A percentile compares a stretch with the other conserved stretches of the same genome.
Conservation (phyloP, 2,797 vertebrate species). For the Apogon talboti region DNA sequence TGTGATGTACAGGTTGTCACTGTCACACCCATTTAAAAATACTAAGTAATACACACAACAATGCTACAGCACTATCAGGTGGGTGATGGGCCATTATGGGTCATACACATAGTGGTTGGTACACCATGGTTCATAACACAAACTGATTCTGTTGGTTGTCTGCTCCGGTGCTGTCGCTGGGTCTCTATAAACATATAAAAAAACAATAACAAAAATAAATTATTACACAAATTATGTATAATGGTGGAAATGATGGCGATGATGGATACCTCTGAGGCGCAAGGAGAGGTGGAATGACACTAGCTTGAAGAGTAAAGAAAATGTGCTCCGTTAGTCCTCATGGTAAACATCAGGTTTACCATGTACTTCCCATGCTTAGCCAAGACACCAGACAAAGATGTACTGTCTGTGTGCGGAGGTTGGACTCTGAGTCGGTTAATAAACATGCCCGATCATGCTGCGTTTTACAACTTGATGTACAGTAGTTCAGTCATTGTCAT, state of each 20-base stretch:
- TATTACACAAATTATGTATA: conserved; percentile 89
- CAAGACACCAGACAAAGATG: conserved; percentile 69
- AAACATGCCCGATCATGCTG: conserved; percentile 82
- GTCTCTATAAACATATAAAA: conserved; percentile 90
- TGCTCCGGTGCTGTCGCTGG: conserved; percentile 86
- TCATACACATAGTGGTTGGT: conserved; percentile 90
- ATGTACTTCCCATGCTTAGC: conserved; percentile 83
- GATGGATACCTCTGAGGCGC: conserved; percentile 64
- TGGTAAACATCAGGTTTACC: conserved; percentile 83
- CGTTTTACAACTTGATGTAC: conserved; percentile 56
- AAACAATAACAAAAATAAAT: conserved; percentile 90
- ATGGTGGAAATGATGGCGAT: conserved; percentile 73
- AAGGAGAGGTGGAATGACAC: conserved; percentile 63
- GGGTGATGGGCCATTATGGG: conserved; percentile 86
- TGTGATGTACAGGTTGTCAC: conserved; percentile 81
- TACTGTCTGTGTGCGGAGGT: conserved; percentile 68
- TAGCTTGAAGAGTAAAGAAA: conserved; percentile 69
- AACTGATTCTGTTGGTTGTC: conserved; percentile 88
- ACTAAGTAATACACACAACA: conserved; percentile 82
- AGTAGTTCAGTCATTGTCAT: conserved; percentile 74
- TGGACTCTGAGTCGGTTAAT: conserved; percentile 69
- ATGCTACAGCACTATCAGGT: conserved; percentile 83
- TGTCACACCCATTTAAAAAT: conserved; percentile 80
- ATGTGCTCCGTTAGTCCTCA: conserved; percentile 80
- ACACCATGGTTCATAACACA: conserved; percentile 91